A percentile compares a stretch with the other conserved stretches of the same genome.
phyloP scores from a whole-genome alignment of 2,888 invertebrate genomes.

The Rotaria macrura region DNA sequence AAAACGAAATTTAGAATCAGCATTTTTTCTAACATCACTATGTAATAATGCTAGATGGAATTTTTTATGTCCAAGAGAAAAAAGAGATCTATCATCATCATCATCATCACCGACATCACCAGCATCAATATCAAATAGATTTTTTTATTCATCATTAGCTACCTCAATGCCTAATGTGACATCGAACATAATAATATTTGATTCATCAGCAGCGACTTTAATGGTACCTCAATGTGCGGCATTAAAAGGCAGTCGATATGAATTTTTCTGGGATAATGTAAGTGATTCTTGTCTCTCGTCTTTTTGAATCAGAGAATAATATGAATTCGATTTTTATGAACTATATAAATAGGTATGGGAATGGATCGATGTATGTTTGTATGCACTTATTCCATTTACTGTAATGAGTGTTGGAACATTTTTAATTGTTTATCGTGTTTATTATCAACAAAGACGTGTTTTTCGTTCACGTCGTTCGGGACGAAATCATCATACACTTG shows the following conservation, averaged over 20 bases:
- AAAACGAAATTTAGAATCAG: not conserved
- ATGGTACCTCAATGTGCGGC: conserved; percentile 17
- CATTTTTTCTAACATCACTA: not conserved
- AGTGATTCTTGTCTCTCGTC: too few species aligned
- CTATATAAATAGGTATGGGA: not conserved
- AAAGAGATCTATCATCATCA: not conserved
- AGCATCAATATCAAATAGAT: not conserved
- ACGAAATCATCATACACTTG: not conserved
- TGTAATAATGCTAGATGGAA: not conserved
- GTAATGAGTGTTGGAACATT: conserved; percentile 31
- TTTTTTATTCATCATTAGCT: not conserved
- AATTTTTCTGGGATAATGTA: conserved; percentile 27
- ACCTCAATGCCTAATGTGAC: not conserved
- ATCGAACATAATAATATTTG: not conserved
- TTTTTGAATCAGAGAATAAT: not conserved
- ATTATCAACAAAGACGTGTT: conserved; percentile 3
- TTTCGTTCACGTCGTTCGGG: not conserved
- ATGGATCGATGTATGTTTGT: conserved; percentile 29
- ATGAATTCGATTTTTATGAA: not conserved
- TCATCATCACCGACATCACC: not conserved
- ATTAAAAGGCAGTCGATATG: conserved; percentile 22
- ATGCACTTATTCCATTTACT: conserved; percentile 29
- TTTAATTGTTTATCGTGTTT: conserved; percentile 27
- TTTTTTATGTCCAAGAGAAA: not conserved
- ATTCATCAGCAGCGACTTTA: not conserved